Base-by-base conservation (phyloP, 30 jellyfish, hydroid and myxozoan genomes). In the Aurelia aurita region DNA sequence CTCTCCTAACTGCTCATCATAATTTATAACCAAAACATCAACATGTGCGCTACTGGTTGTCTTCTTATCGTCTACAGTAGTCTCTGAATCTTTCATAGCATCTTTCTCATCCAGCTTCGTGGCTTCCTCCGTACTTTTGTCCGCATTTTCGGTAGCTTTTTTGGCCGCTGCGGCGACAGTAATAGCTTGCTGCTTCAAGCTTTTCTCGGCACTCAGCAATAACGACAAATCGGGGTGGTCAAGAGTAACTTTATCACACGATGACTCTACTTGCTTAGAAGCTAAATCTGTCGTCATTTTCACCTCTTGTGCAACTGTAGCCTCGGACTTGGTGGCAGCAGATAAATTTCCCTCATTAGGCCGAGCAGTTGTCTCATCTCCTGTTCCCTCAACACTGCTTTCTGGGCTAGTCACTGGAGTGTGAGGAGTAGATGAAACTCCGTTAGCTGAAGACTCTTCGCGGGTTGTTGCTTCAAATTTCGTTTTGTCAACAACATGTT, bases 1-100 rank as follows among this genome's bases (percentile, higher is more conserved):
- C 55, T 83, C 93, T 22, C 79, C 63, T 18, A 83, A 19, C 15
- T 70, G 16, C 39, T 83, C 93, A 46, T 83, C 87, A 70, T 62
- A 62, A 70, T 58, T 83, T 1, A 58, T 83, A 15, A 83, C 71
- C 28, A 83, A 75, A 10, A 83, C 87, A 31, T 83, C 93, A 61
- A 83, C 93, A 43, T 83, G 81, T 13, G 29, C 74, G 27, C 18
- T 53, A 16, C 22, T 53, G 16, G 65, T 64, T 54, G 43, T 54
- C 26, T 58, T 47, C 18, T 34, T 59, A 15, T 23, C 34, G 7
- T 31, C 29, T 0, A 2, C 43, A 23, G 3, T 53, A 4, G 18
- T 27, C 23, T 12, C 34, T 2, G 21, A 43, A 32, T 39, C 58
- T 20, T 15, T 11, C 13, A 23, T 59, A 35, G 13, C 5, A 15